Evolutionary conservation across 2,113 vertebrate genomes (phyloP), one percentile per base, ranked within the genome.

Genomic region (Halichoerus grypus): DNA sequence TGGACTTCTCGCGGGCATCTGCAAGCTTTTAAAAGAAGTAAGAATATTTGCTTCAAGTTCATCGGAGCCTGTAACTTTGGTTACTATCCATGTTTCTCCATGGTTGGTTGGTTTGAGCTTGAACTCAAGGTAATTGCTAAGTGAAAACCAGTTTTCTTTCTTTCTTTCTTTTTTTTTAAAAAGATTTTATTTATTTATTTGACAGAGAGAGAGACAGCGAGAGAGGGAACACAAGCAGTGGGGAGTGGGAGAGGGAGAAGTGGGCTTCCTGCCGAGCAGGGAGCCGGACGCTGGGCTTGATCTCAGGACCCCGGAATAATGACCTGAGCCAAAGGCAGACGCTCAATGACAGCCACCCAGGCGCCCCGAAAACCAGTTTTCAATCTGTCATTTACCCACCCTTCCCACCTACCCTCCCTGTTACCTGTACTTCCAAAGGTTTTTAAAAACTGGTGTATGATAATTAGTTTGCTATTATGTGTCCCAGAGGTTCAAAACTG

Each of bases 71-170:
- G 39, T 46, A 10, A 26, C 67, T 94, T 87, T n/a, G 65, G 49
- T 76, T 67, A 49, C 24, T 83, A 16, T 71, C 28, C 19, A 15
- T 36, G 22, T 84, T 36, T 89, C 69, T 76, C 46, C 59, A 69
- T 19, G 15, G 49, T 87, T 76, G 39, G 31, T 82, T 69, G 59
- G 18, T 77, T 85, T 94, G 63, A 81, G 24, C 65, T 96, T 90
- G 46, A 90, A n/a, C 21, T 94, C 39, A 71, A 65, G 65, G 55
- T 80, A 76, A 80, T 85, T 93, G 80, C 69, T 93, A 80, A 72
- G 4, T 63, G 61, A 83, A 88, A 93, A 85, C 28, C 11, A 71
- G 87, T n/a, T 96, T 83, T 63, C 46, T 46, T 46, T 46, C 46
- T 46, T 46, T 46, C 7, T 46, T 46, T 46, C 1, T 46, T 46